Evolutionary conservation across 2,888 invertebrate genomes (phyloP), one percentile per base, ranked within the genome.

Genomic region (Drosophila barbarae): DNA sequence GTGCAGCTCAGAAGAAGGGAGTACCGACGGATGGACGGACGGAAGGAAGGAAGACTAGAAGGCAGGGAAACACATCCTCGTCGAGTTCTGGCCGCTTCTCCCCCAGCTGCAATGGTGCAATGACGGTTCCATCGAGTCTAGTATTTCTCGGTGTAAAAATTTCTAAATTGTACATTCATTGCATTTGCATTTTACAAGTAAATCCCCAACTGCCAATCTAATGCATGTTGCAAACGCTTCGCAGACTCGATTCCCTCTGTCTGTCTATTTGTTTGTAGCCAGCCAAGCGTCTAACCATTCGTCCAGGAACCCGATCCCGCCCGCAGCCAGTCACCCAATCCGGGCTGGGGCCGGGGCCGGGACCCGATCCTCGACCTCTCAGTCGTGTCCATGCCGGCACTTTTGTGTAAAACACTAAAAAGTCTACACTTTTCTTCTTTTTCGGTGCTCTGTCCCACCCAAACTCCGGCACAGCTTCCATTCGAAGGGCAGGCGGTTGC

Each of bases 181-280:
- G 83, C 81, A 84, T 81, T 81, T 81, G 81, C 81, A 81, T 84
- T 81, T 81, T 81, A 82, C 84, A 81, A 81, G 81, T 81, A 81
- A 81, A 81, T 81, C 81, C 81, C 81, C 73, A 84, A 84, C 81
- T 81, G 81, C 80, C 84, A 81, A 81, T 81, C 81, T 82, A 81
- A 81, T 81, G 83, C 77, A 81, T 77, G 83, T 80, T 84, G 80
- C 77, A 79, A 72, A 52, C 56, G 72, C 50, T 69, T 56, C 52
- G 66, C 64, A 59, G 70, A 72, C 76, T 71, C 65, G 49, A 56
- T 52, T 65, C 58, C 15, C 41, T 51, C 36, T 41, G 51, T 52
- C 55, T 64, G 51, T 73, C 79, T 71, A 59, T 82, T 83, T 79
- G 79, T 79, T 79, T 79, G 81, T 69, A 81, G 73, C 72, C 72